Evolutionary conservation across 2,797 vertebrate species (phyloP), one percentile per base, ranked within the genome.

Genomic region (Myotis pilosus): DNA sequence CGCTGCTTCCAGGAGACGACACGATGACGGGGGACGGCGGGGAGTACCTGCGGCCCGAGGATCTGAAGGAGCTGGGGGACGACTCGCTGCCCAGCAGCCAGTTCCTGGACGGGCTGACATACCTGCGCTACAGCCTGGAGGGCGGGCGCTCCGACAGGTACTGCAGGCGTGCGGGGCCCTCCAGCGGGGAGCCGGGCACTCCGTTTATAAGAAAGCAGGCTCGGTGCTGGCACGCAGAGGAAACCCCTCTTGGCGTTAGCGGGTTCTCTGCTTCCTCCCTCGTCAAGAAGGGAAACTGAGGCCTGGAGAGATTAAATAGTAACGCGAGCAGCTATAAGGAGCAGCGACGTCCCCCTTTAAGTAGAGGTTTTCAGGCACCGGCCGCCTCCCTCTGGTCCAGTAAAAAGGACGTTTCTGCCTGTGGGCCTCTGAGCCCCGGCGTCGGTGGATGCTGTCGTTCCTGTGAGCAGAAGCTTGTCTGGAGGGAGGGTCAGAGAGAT

Each of bases 21-120:
- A 99, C 99, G 0, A 99, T 99, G 99, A 99, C 99, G 0, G 99
- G 99, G 0, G 99, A 99, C 17, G 99, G 99, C 53, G 99, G 99
- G 51, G 99, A 99, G 96, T 99, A 99, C 92, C 98, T 99, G 9
- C 98, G 99, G 95, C 98, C 99, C 0, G 99, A 99, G 97, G 99
- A 99, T 95, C 98, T 99, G 41, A 98, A 99, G 96, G 99, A 99
- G 96, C 98, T 99, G 23, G 99, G 99, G 5, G 99, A 99, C 16
- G 99, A 99, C 98, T 99, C 99, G 1, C 98, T 99, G 33, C 99
- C 99, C 0, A 98, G 98, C 97, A 99, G 99, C 57, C 99, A 99
- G 95, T 99, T 99, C 96, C 97, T 99, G 97, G 99, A 99, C 33
- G 99, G 99, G 1, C 99, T 99, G 99, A 99, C 99, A 97, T 99